Percentiles rank a stretch among this genome's conserved stretches.
Conservation (phyloP, 1,140 invertebrate genomes). For the Drosophila leontia region DNA sequence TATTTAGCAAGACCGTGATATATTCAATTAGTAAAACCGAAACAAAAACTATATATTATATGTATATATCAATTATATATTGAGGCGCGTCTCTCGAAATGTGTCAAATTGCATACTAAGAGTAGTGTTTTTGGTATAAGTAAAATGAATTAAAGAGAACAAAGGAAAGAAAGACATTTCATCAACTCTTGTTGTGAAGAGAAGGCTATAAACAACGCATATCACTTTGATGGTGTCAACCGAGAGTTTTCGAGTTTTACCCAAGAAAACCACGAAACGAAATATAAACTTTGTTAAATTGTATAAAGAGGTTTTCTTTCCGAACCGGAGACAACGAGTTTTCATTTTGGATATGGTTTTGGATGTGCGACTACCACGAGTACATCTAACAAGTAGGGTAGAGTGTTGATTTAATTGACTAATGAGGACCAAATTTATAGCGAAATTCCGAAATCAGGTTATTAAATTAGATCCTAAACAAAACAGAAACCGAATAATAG, state of each 20-base stretch:
- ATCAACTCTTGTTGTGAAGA: conserved; percentile 74
- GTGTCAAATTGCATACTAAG: conserved; percentile 72
- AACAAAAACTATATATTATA: conserved; percentile 69
- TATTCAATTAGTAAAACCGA: conserved; percentile 77
- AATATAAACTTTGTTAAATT: conserved; percentile 23
- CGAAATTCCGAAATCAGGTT: conserved; percentile 68
- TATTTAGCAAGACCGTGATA: conserved; percentile 82
- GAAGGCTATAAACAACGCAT: conserved; percentile 68
- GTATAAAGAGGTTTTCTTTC: conserved; percentile 13
- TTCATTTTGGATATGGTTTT: conserved; percentile 49
- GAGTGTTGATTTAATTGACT: conserved; percentile 65
- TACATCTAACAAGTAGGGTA: conserved; percentile 41
- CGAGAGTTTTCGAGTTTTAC: conserved; percentile 46
- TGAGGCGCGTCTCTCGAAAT: conserved; percentile 62
- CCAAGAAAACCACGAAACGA: conserved; percentile 16
- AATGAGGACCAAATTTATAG: conserved; percentile 77
- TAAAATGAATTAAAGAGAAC: conserved; percentile 2
- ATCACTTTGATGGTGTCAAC: conserved; percentile 73
- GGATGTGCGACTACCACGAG: conserved; percentile 21
- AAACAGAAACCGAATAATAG: conserved; percentile 21
- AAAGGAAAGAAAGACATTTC: conserved; percentile 61
- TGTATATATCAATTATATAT: conserved; percentile 76
- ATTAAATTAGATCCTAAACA: conserved; percentile 29
- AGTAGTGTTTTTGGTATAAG: conserved; percentile 48
- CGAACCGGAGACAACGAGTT: conserved; percentile 28